Conservation (phyloP, 2,888 invertebrate species). For the Campoletis raptor region DNA sequence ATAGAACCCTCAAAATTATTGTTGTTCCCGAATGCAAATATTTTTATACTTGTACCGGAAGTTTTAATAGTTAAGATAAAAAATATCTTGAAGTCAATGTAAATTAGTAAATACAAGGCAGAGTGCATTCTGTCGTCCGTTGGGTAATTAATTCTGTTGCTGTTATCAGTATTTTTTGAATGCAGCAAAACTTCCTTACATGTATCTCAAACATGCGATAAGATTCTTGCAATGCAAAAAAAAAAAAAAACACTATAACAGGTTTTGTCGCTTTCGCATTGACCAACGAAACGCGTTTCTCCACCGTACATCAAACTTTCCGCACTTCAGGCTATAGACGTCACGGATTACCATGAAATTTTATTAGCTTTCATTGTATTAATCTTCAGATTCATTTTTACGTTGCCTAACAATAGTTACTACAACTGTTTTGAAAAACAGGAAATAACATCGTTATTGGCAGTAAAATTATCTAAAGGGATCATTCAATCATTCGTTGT, state of each 20-base stretch:
- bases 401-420: not conserved
- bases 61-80: not conserved
- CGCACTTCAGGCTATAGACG: not conserved
- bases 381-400: not conserved
- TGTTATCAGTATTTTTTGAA: not conserved
- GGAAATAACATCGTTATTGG: not conserved
- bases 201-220: not conserved
- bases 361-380: not conserved
- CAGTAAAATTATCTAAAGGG: not conserved
- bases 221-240: constrained; percentile 18
- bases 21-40: not conserved
- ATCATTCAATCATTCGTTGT: not conserved
- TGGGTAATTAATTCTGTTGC: not conserved
- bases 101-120: not conserved
- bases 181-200: not conserved
- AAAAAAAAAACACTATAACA: not conserved
- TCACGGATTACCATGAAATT: not conserved
- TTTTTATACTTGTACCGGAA: not conserved
- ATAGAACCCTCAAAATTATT: no score
- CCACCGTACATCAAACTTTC: not conserved
- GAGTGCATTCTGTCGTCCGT: not conserved
- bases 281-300: constrained; percentile 34
- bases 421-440: not conserved
- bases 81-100: not conserved
- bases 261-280: constrained; percentile 39